Evolutionary conservation across 2,113 vertebrate genomes (phyloP), one percentile per base, ranked within the genome.

Genomic region (Neomonachus schauinslandi): DNA sequence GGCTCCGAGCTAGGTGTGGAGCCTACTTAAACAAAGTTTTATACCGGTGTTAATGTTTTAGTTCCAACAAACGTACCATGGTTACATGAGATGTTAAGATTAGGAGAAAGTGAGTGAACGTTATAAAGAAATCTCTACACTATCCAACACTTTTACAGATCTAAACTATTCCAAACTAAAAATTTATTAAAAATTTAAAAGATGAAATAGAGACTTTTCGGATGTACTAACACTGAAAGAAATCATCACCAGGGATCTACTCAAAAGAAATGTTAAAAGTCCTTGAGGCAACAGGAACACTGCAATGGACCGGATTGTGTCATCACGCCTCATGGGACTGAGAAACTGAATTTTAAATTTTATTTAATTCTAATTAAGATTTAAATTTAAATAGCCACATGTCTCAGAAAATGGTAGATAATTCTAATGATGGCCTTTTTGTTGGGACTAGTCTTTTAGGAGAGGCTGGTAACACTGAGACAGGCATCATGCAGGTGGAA

Each of bases 311-410:
- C 33, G 16, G 76, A 33, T 33, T 79, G 49, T 79, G 16, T 53
- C 28, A 77, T 49, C 74, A 77, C 0, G 14, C 42, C 74, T 49
- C 59, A 57, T 79, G 33, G 24, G 33, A 97, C 61, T 84, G 33
- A 93, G 49, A 18, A 91, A 18, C 82, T 93, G 61, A 83, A 42
- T 87, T 94, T 95, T 83, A 95, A 90, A 76, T 76, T 80, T 13
- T 72, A 81, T 79, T 94, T 85, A 24, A 82, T 92, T 83, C 57
- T 95, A 87, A 83, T 94, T 94, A 86, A 86, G 53, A 90, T 90
- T 82, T 92, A 92, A 77, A 57, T 91, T 69, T 93, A 87, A 95
- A 51, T 59, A 95, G 28, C 69, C 15, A 67, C 69, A 15, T 69
- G 14, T 77, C 15, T 79, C 15, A 89, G 39, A 92, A 24, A 71